Base-by-base conservation (phyloP, 2,797 vertebrate species). In the Catostomus latipinnis region DNA sequence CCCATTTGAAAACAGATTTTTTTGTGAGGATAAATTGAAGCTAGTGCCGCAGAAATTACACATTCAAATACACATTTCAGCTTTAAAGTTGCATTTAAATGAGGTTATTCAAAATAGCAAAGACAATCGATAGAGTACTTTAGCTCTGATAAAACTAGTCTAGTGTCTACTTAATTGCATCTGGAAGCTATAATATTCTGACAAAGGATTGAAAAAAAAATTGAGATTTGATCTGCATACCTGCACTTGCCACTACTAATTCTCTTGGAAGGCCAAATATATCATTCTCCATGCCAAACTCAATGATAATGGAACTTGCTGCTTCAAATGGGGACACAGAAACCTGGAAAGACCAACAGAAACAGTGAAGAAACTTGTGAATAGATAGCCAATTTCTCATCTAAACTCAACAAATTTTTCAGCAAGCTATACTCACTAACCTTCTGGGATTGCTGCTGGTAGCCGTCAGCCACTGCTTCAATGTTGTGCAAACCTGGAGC, bases 191-290 rank as follows among this genome's bases (percentile, higher is more conserved):
- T 34, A 34, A 34, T 34, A 34, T 34, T 34, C 34, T 34, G 34
- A 34, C 34, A 4, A 34, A 34, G 34, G 34, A 34, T 3, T 34
- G 0, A 34, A 34, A 34, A 34, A 34, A 34, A 34, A 34, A 60
- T 16, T 61, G 10, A 5, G 1, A 54, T 52, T 14, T 53, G 6
- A 57, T 14, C 45, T 53, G 18, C 82, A 82, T 93, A 98, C 98
- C 97, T 95, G 96, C 96, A 86, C 96, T 94, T 45, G 97, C 97
- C 80, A 99, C 95, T 82, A 99, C 96, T 81, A 99, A 94, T 90
- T 97, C 96, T 86, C 97, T 94, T 2, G 96, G 96, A 56, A 99
- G 92, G 0, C 97, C 98, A 83, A 99, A 98, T 86, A 99, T 94
- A 77, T 90, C 95, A 89, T 98, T 97, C 88, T 99, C 97, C 84